Conservation (phyloP, 1,140 invertebrate species). For the Ips nitidus region DNA sequence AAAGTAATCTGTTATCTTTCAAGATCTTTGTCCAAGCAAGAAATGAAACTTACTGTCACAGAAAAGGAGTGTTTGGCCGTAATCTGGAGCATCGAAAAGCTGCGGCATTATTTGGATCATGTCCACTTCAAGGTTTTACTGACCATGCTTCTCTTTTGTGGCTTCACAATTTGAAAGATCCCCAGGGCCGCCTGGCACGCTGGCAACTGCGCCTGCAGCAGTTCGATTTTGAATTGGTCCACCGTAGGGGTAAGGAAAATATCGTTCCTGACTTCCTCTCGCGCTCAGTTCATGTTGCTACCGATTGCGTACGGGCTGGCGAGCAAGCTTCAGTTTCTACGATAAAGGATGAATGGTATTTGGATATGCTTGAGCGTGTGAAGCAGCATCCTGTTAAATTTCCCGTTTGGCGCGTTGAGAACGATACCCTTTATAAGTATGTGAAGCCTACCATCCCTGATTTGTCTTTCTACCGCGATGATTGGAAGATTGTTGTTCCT, state of each 20-base stretch:
- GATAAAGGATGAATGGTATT: too few relatives aligned
- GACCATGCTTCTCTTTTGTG: constrained; percentile 52
- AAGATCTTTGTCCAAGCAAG: constrained; percentile 38
- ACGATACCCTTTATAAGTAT: constrained; percentile 31
- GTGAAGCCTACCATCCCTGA: constrained; percentile 6
- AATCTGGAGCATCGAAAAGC: constrained; percentile 52
- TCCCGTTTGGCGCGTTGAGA: constrained; percentile 22
- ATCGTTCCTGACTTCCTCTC: constrained; percentile 36
- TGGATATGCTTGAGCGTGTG: constrained; percentile 15
- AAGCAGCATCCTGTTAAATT: constrained; percentile 28
- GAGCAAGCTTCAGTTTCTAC: too few relatives aligned
- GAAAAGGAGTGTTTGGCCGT: constrained; percentile 57
- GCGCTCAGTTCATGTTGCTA: constrained; percentile 27
- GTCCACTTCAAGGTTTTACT: constrained; percentile 53
- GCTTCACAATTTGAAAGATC: constrained; percentile 52
- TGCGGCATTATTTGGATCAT: constrained; percentile 50
- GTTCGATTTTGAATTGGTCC: constrained; percentile 49
- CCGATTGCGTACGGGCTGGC: neutral
- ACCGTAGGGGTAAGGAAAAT: constrained; percentile 47
- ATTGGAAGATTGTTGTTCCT: constrained; percentile 35
- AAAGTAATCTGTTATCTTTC: constrained; percentile 24
- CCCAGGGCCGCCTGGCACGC: constrained; percentile 50
- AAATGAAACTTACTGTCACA: constrained; percentile 54
- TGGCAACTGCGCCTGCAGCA: constrained; percentile 46
- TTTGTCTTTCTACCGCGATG: constrained; percentile 4